These are phyloP conservation scores for Ditylenchus weischeri DNA, from an alignment of 2,888 invertebrate genomes.

Conservation along the genomic window DNA sequence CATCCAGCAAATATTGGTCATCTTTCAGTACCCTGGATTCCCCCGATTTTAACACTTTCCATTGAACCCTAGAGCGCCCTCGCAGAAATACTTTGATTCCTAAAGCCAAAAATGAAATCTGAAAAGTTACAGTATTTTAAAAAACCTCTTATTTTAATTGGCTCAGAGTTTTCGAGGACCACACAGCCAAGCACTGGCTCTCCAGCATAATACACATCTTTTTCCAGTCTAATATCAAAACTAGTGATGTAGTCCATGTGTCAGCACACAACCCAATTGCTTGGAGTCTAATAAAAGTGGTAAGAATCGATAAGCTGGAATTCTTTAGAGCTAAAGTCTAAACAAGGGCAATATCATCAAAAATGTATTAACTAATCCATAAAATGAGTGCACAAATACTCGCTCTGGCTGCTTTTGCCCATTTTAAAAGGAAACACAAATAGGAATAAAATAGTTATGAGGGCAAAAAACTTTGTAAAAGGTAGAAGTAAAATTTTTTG, in stretches of 20 bases:
- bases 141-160: conserved; percentile 73
- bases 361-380: conserved; percentile 7
- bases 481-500: too few species aligned
- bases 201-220: conserved; percentile 73
- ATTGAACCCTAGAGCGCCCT: conserved; percentile 74
- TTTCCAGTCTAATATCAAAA: conserved; percentile 73
- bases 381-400: too few species aligned
- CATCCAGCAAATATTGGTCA: conserved; percentile 75
- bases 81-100: conserved; percentile 70
- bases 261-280: neutral
- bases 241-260: conserved; percentile 74
- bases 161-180: conserved; percentile 71
- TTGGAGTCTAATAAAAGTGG: neutral
- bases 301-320: neutral
- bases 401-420: too few species aligned
- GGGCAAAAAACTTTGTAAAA: too few species aligned
- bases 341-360: neutral
- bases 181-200: conserved; percentile 71
- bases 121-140: too few species aligned
- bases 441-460: too few species aligned
- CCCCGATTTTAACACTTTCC: conserved; percentile 74
- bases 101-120: conserved; percentile 29
- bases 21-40: conserved; percentile 72
- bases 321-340: neutral
- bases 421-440: too few species aligned